Percentiles rank a stretch among this genome's conserved stretches.
These are phyloP conservation scores for Camelus dromedarius DNA, from an alignment of 2,113 vertebrate species.

Conservation along the genomic window DNA sequence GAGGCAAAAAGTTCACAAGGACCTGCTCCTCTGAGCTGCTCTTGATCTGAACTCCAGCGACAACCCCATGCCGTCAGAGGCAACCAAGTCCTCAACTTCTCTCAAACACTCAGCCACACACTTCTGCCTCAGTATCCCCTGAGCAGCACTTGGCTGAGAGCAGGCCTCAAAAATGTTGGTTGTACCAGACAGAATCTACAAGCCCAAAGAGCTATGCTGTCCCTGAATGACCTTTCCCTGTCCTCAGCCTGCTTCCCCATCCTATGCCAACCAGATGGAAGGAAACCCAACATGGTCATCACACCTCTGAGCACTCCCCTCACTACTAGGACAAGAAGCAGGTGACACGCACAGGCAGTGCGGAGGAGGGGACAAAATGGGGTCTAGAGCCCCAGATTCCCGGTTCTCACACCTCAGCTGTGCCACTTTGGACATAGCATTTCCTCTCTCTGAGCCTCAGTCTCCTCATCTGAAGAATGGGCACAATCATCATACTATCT, in stretches of 20 bases:
- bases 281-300: neutral
- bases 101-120: rapidly evolving
- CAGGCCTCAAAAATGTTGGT: neutral
- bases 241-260: neutral
- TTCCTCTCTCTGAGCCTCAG: neutral
- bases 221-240: neutral
- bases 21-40: neutral
- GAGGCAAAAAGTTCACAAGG: too few relatives aligned
- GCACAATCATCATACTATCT: rapidly evolving
- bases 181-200: neutral
- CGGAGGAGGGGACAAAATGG: neutral
- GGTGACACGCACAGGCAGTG: neutral
- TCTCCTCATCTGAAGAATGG: neutral
- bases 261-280: neutral
- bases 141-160: neutral
- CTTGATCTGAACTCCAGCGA: neutral
- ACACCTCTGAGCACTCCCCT: neutral
- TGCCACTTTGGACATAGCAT: neutral
- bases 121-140: neutral
- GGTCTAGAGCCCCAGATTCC: neutral
- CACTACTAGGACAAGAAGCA: neutral
- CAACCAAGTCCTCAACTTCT: rapidly evolving
- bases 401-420: neutral
- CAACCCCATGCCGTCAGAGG: rapidly evolving
- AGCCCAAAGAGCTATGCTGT: neutral